These are phyloP conservation scores for Thaleichthys pacificus DNA, from an alignment of 2,797 vertebrate genomes.

Conservation along the genomic window DNA sequence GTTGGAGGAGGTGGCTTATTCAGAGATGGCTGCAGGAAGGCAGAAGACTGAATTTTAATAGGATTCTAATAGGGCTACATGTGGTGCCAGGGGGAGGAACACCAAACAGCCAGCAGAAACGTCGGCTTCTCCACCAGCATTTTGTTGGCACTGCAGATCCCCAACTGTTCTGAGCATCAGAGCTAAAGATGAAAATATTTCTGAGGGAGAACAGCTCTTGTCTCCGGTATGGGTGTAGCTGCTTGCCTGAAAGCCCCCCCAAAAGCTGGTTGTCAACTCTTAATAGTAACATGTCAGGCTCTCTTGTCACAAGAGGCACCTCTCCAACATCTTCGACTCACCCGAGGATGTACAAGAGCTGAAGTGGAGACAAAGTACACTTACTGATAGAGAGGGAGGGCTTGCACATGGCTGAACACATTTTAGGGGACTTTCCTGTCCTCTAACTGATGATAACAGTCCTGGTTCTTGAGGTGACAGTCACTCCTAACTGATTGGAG, in stretches of 20 bases:
- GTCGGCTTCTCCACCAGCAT: conserved; percentile 29
- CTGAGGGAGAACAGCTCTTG: conserved; percentile 36
- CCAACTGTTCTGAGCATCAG: conserved; percentile 31
- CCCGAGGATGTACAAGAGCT: conserved; percentile 36
- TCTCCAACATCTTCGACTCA: conserved; percentile 23
- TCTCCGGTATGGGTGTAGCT: conserved; percentile 40
- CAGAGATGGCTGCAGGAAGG: conserved; percentile 56
- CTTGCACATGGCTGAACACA: neutral
- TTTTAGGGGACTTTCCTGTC: conserved; percentile 26
- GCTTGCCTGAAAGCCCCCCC: conserved; percentile 55
- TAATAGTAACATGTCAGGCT: conserved; percentile 34
- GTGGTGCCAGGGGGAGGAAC: conserved; percentile 53
- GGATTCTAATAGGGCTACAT: conserved; percentile 63
- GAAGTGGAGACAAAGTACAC: conserved; percentile 18
- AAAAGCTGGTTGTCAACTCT: conserved; percentile 53
- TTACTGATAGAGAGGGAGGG: conserved; percentile 12
- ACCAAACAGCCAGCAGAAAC: conserved; percentile 40
- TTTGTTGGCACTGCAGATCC: conserved; percentile 43
- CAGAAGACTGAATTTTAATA: conserved; percentile 61
- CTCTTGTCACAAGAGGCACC: conserved; percentile 29
- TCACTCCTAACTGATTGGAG: conserved; percentile 36
- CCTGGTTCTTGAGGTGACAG: conserved; percentile 38
- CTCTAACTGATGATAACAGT: conserved; percentile 28
- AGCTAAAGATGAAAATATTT: conserved; percentile 15
- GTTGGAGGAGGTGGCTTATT: conserved; percentile 54